phyloP scores from a whole-genome alignment of 2,113 vertebrate species.

The Notechis scutatus region DNA sequence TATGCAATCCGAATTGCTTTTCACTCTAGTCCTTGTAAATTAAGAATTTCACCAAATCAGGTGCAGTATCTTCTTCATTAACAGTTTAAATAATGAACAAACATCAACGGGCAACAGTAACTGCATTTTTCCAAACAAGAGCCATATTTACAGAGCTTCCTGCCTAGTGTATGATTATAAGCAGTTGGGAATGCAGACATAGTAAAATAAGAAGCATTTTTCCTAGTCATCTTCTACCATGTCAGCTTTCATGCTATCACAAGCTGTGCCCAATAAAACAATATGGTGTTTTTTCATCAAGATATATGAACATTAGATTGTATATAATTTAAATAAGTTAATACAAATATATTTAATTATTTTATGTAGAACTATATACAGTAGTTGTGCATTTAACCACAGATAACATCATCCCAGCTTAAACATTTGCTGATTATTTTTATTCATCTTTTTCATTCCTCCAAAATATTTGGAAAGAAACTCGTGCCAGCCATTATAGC shows the following conservation, averaged over 20 bases:
- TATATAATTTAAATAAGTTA: neutral
- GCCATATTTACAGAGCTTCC: neutral
- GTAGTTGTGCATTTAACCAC: neutral
- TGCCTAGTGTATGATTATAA: neutral
- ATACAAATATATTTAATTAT: neutral
- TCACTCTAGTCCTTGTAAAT: neutral
- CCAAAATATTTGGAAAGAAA: neutral
- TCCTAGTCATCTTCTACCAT: neutral
- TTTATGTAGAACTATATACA: neutral
- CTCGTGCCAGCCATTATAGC: neutral
- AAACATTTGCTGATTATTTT: neutral
- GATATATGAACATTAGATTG: neutral
- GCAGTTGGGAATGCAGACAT: neutral
- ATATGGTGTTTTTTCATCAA: neutral
- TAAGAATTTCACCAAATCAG: neutral
- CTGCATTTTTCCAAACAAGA: neutral
- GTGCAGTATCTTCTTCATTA: neutral
- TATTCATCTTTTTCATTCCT: neutral
- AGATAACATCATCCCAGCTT: neutral
- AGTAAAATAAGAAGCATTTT: neutral
- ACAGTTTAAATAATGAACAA: slow-evolving; percentile 16
- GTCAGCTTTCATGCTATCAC: neutral
- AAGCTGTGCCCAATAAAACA: neutral
- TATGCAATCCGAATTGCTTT: slow-evolving; percentile 2
- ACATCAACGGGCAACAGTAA: neutral